Base-by-base conservation (phyloP, 1,140 invertebrate genomes). In the Musca vetustissima region DNA sequence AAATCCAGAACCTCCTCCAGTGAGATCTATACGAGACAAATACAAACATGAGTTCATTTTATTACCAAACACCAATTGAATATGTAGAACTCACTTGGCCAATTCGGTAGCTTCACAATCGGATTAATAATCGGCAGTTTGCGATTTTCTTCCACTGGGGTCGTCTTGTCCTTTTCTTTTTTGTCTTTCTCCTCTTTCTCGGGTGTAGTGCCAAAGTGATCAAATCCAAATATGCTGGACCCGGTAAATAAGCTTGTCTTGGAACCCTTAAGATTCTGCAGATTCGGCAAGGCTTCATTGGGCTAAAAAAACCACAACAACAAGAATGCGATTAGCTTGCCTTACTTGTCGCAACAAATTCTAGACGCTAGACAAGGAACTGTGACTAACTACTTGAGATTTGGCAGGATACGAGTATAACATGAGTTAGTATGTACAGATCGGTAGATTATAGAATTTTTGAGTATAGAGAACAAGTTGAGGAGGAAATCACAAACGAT, bases 71-170 rank as follows among this genome's bases (percentile, higher is more conserved):
- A 47, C 22, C 13, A 68, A 53, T 21, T 1, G 15, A 1, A 24
- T 6, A 17, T n/a, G 28, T 8, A 65, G 15, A 24, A 87, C 90
- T 86, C 87, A 93, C 90, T 91, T 70, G 94, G 94, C 93, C 94
- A 96, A 73, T 91, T 90, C 13, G 94, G 93, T 61, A 94, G 83
- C 65, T 89, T 87, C 7, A 95, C 93, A 21, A 96, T 78, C 0
- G 94, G 94, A 85, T 96, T 96, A 69, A 96, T 95, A 70, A 96
- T 96, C 7, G 94, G 94, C 65, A 95, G 83, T 70, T 91, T 91
- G 77, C 91, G 92, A 36, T 86, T 85, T 66, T 88, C 76, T 70
- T 82, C 74, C 15, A 79, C 77, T 19, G 79, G 76, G 2, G 83
- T 78, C 24, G 83, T 78, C 24, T 82, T 83, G 21, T 83, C 79